Base-by-base conservation (phyloP, 1,140 invertebrate genomes). In the fruit fly (Drosophila melanogaster) region DNA sequence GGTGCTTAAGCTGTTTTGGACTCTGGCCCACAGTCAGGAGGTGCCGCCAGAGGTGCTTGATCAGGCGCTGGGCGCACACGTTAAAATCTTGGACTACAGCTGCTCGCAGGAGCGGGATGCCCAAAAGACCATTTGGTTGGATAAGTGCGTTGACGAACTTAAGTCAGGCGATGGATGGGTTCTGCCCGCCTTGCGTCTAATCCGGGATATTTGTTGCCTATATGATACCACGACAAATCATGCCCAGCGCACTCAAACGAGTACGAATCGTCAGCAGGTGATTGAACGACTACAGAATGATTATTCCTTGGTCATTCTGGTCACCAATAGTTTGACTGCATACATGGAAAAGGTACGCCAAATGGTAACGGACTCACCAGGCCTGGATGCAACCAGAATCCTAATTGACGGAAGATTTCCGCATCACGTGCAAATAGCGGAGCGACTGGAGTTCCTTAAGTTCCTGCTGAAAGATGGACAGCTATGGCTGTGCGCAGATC, bases 21-120 rank as follows among this genome's bases (percentile, higher is more conserved):
- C 98, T 91, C 94, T 99, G 87, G 98, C 98, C 17, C 98, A 99
- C 93, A 98, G 97, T 56, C 97, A 98, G 86, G 98, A 99, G 93
- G 97, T 99, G 43, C 97, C 97, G 51, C 98, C 97, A 3, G 98
- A 99, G 93, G 99, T 99, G 74, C 98, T 99, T 95, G 98, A 99
- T 93, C 98, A 99, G 91, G 98, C 98, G 2, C 93, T 99, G 50
- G 95, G 95, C 49, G 98, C 98, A 73, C 98, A 99, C 92, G 97
- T 99, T 7, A 99, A 99, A 94, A 99, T 99, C 92, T 94, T 99
- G 35, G 98, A 99, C 93, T 99, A 99, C 90, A 98, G 98, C 90
- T 99, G 98, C 93, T 98, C 98, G 50, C 95, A 98, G 94, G 98
- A 99, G 90, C 94, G 98, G 75, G 98, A 99, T 93, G 96, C 96